These are phyloP conservation scores for Volucella bombylans DNA, from an alignment of 2,888 invertebrate species.

Conservation along the genomic window DNA sequence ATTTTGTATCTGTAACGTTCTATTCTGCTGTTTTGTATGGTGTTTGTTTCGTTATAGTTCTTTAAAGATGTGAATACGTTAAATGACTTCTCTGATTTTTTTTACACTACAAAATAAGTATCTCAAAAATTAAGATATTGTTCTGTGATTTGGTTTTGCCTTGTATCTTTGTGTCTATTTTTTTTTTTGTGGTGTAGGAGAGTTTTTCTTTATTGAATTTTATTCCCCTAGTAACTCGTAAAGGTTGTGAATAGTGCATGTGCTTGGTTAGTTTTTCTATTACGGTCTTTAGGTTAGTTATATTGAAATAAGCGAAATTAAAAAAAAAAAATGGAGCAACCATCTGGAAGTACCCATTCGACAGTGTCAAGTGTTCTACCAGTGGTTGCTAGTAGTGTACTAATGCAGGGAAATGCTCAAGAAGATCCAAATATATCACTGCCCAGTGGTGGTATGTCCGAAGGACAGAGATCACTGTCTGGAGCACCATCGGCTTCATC, in stretches of 20 bases:
- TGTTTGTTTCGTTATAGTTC: constrained; percentile 26
- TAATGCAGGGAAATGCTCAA: constrained; percentile 63
- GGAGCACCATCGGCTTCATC: constrained; percentile 82
- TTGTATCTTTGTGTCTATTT: background rate
- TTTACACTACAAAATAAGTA: constrained; percentile 6
- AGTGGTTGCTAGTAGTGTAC: constrained; percentile 74
- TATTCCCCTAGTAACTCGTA: background rate
- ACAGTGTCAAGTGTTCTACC: constrained; percentile 65
- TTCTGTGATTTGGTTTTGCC: constrained; percentile 28
- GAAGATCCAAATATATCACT: constrained; percentile 80
- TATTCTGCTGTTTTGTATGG: constrained; percentile 50
- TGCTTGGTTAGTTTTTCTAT: constrained; percentile 42
- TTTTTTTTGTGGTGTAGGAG: constrained; percentile 17
- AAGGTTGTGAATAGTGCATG: constrained; percentile 55
- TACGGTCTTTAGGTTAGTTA: constrained; percentile 14
- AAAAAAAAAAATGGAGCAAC: constrained; percentile 74
- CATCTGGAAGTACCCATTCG: constrained; percentile 73
- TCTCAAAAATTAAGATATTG: constrained; percentile 26
- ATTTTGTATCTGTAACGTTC: constrained; percentile 40
- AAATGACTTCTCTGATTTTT: constrained; percentile 40
- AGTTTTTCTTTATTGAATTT: constrained; percentile 29
- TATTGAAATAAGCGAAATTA: constrained; percentile 39
- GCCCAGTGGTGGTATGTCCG: constrained; percentile 79
- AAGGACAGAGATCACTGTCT: constrained; percentile 80
- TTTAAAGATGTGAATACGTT: constrained; percentile 46